Evolutionary conservation across 2,113 vertebrate genomes (phyloP).

Genomic region (Platycercus adscitus): DNA sequence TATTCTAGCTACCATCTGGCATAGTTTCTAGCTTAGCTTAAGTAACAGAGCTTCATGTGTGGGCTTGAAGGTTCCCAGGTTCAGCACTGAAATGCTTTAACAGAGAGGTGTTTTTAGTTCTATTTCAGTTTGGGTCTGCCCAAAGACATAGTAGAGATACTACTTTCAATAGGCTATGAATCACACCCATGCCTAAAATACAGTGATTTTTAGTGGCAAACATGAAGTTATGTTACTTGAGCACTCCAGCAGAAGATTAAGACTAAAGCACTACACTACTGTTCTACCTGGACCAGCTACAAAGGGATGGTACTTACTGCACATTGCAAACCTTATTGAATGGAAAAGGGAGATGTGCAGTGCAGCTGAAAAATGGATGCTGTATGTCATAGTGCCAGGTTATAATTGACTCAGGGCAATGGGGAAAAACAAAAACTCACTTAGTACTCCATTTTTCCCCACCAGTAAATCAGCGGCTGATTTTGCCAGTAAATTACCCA

Average conservation of each 20-base stretch:
- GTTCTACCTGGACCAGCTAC: not conserved
- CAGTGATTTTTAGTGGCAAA: not conserved
- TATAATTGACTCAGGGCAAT: not conserved
- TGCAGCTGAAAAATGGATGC: not conserved
- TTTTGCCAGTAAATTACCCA: not conserved
- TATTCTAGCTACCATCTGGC: constrained; percentile 15
- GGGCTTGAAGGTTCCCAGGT: not conserved
- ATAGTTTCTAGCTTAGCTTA: not conserved
- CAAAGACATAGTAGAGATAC: not conserved
- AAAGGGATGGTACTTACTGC: not conserved
- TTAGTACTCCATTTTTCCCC: not conserved
- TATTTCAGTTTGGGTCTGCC: not conserved
- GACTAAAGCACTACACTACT: not conserved
- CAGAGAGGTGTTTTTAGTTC: not conserved
- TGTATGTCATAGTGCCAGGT: not conserved
- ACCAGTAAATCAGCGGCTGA: not conserved
- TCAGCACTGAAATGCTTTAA: not conserved
- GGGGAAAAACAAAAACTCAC: not conserved
- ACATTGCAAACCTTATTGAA: not conserved
- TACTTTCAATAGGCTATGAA: not conserved
- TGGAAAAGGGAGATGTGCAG: not conserved
- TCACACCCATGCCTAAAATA: not conserved
- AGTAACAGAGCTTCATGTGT: not conserved
- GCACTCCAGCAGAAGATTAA: not conserved
- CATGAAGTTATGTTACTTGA: not conserved